phyloP scores from a whole-genome alignment of 2,113 vertebrate genomes.

The Scytalopus superciliaris region DNA sequence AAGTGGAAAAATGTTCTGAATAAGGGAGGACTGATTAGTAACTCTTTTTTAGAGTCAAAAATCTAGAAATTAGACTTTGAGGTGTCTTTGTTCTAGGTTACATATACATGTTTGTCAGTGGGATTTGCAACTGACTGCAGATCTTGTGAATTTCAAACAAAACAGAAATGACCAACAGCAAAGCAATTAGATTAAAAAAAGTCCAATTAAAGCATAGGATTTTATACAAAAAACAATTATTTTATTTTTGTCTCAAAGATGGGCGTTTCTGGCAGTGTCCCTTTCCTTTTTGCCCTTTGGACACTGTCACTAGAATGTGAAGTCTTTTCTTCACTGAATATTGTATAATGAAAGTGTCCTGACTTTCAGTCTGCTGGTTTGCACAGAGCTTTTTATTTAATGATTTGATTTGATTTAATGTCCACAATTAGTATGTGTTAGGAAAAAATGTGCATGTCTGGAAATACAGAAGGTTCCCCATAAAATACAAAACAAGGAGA shows the following conservation, averaged over 20 bases:
- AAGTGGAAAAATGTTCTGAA: background rate
- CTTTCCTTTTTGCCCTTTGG: background rate
- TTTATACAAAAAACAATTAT: background rate
- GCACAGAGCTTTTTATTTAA: slow-evolving; percentile 4
- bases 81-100: background rate
- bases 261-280: background rate
- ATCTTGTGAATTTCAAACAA: slow-evolving; percentile 27
- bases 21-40: background rate
- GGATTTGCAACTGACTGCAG: background rate
- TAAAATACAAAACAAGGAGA: background rate
- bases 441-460: background rate
- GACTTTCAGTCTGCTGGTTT: background rate
- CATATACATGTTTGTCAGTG: background rate
- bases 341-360: background rate
- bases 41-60: background rate
- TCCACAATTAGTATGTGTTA: background rate
- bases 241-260: background rate
- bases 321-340: background rate
- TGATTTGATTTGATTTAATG: background rate
- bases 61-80: background rate
- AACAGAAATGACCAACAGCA: slow-evolving; percentile 11
- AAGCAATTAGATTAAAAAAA: slow-evolving; percentile 35
- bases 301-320: background rate
- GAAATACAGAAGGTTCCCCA: background rate
- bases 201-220: slow-evolving; percentile 20